These are phyloP conservation scores for Lophotis ruficrista DNA, from an alignment of 2,113 vertebrate genomes.

Conservation along the genomic window DNA sequence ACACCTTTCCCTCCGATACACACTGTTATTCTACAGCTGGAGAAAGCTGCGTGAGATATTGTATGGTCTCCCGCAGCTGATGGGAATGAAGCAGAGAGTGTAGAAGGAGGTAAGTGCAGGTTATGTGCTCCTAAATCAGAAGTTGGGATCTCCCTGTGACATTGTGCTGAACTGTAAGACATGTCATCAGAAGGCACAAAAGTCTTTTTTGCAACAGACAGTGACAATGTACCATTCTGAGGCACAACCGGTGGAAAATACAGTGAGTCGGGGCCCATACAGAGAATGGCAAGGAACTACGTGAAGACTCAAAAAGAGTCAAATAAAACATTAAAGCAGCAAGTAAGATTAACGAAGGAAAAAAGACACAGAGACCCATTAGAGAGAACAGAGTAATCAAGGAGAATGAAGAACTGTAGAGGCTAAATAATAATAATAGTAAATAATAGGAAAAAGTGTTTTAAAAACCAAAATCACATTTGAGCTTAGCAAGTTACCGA, in stretches of 20 bases:
- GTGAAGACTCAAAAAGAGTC: neutral
- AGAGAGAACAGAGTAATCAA: neutral
- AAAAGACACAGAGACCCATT: neutral
- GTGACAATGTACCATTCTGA: neutral
- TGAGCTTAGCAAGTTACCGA: neutral
- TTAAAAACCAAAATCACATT: neutral
- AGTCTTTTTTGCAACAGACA: neutral
- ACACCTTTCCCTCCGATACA: neutral
- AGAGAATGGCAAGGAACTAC: neutral
- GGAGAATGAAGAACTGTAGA: neutral
- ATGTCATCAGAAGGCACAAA: neutral
- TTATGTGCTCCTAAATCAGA: neutral
- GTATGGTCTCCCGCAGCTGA: accelerated
- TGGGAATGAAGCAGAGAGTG: accelerated
- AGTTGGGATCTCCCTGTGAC: neutral
- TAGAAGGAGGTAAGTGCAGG: neutral
- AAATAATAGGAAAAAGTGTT: neutral
- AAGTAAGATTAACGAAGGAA: neutral
- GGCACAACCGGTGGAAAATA: neutral
- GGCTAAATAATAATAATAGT: neutral
- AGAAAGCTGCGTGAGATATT: neutral
- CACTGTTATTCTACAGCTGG: neutral
- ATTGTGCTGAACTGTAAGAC: neutral
- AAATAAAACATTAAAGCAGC: neutral
- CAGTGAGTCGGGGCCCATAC: accelerated